Percentiles rank a stretch among this genome's conserved stretches.
phyloP scores from a whole-genome alignment of 1,140 invertebrate species.

The Medauroidea extradentata region DNA sequence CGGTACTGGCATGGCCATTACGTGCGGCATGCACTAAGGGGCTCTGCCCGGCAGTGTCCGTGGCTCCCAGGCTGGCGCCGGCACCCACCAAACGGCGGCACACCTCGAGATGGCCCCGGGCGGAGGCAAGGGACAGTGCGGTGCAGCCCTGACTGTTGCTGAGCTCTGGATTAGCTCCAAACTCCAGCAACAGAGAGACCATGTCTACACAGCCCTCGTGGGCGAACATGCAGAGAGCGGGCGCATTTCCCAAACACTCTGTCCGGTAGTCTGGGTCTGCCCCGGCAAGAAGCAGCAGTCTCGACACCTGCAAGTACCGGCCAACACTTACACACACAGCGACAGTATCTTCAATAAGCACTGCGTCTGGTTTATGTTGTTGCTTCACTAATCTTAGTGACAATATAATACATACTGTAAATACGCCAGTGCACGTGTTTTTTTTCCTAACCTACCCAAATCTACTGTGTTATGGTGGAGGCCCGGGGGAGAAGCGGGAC shows the following conservation, averaged over 20 bases:
- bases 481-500: too few relatives aligned
- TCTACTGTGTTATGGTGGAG: too few relatives aligned
- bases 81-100: conserved; percentile 67
- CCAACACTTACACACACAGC: too few relatives aligned
- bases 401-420: too few relatives aligned
- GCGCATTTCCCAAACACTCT: conserved; percentile 74
- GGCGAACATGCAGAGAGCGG: conserved; percentile 82
- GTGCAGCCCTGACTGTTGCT: conserved; percentile 85
- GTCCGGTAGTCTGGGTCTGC: conserved; percentile 82
- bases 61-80: conserved; percentile 70
- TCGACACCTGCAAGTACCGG: conserved; percentile 75
- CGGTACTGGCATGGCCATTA: conserved; percentile 76
- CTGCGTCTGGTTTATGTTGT: too few relatives aligned
- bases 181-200: conserved; percentile 84
- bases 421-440: too few relatives aligned
- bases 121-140: conserved; percentile 71
- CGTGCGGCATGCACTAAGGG: conserved; percentile 85
- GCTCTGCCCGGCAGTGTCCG: conserved; percentile 81
- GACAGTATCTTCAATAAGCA: too few relatives aligned
- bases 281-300: conserved; percentile 83
- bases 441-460: too few relatives aligned
- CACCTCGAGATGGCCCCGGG: conserved; percentile 71
- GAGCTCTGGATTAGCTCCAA: conserved; percentile 85
- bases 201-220: conserved; percentile 84
- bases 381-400: too few relatives aligned